Conservation (phyloP, 2,113 vertebrate species). For the Dipodomys ordii region DNA sequence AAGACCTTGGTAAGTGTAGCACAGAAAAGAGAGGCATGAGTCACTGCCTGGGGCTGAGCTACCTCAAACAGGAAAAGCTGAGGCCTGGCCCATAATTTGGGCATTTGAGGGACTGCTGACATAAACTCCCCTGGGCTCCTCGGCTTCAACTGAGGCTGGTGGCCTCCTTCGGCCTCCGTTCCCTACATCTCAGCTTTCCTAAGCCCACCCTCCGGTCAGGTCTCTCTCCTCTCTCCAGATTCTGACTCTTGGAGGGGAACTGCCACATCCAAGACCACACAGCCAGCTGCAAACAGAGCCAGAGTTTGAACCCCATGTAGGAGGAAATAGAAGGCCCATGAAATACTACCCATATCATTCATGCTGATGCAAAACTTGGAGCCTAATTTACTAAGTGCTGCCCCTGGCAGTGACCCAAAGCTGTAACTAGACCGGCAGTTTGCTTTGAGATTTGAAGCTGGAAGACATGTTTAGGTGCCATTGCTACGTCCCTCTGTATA, state of each 20-base stretch:
- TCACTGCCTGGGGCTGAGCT: no score
- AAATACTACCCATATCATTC: not conserved
- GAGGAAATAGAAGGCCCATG: not conserved
- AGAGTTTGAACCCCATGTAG: not conserved
- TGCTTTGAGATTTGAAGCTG: constrained; percentile 16
- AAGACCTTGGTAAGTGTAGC: not conserved
- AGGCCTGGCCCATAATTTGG: not conserved
- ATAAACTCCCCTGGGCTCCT: not conserved
- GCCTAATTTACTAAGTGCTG: not conserved
- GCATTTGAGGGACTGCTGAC: not conserved
- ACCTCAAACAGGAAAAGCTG: not conserved
- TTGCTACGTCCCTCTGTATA: not conserved
- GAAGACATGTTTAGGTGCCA: not conserved
- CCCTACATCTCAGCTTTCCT: not conserved
- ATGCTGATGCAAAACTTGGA: not conserved
- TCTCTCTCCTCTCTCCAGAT: not conserved
- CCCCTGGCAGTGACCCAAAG: not conserved
- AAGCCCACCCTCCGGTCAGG: not conserved
- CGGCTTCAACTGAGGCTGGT: not conserved
- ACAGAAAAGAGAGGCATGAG: not conserved
- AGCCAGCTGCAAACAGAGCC: not conserved
- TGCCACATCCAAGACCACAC: not conserved
- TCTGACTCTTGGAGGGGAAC: not conserved
- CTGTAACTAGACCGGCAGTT: not conserved
- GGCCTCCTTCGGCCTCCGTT: not conserved